A percentile compares a stretch with the other conserved stretches of the same genome.
Conservation (phyloP, 2,113 vertebrate genomes). For the Pterocles gutturalis region DNA sequence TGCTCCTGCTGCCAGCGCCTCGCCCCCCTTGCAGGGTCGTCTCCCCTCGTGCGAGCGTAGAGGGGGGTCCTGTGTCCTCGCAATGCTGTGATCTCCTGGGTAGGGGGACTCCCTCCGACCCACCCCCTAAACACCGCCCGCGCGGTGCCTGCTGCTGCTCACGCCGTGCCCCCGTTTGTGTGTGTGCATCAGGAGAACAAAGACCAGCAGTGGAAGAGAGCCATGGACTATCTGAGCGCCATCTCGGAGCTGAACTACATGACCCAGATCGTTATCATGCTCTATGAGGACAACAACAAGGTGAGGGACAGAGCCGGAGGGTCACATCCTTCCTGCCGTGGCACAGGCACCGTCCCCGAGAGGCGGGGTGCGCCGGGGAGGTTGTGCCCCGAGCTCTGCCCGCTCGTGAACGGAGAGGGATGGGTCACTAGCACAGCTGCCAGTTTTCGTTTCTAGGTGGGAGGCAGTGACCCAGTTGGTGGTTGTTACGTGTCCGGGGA, state of each 20-base stretch:
- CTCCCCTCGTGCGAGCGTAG: background rate
- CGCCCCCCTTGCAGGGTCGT: background rate
- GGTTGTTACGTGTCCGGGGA: background rate
- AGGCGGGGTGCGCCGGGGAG: background rate
- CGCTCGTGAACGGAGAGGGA: background rate
- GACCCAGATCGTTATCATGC: conserved; percentile 99
- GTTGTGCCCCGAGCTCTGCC: background rate
- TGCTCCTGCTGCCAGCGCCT: background rate
- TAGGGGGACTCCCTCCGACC: background rate
- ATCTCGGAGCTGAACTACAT: conserved; percentile 99
- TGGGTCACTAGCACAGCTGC: background rate
- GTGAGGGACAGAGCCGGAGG: conserved; percentile 74
- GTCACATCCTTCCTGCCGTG: background rate
- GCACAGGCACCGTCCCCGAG: background rate
- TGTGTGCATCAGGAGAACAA: conserved; percentile 86
- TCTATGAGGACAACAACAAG: conserved; percentile 98
- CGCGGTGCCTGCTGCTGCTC: conserved; percentile 26
- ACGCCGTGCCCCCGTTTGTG: conserved; percentile 5
- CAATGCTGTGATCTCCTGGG: background rate
- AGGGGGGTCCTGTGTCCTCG: background rate
- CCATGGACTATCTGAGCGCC: conserved; percentile 97
- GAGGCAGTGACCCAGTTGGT: background rate
- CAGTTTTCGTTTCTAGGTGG: background rate
- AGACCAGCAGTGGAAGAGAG: conserved; percentile 96
- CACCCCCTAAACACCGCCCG: background rate